Base-by-base conservation (phyloP, 2,888 invertebrate species). In the Euzetes globulus region DNA sequence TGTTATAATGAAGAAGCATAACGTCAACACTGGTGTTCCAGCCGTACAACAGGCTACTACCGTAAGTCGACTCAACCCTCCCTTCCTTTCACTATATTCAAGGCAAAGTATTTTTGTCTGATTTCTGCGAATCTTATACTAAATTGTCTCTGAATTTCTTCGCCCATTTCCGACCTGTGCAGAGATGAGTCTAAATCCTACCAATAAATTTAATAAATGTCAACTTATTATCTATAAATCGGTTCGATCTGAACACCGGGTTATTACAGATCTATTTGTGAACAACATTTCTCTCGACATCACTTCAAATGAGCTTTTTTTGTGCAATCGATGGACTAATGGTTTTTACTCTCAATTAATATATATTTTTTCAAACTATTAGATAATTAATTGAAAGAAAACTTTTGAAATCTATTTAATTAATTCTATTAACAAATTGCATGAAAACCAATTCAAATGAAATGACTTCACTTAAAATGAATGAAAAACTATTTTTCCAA, bases 1-100 rank as follows among this genome's bases (percentile, higher is more conserved):
- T 13, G 71, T 71, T 50, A 71, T 74, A n/a, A 74, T 74, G 58
- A 74, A 71, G 58, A 74, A 74, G 33, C 71, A 74, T 19, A 27
- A 27, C 70, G 70, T 70, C 15, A 70, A 70, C 27, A 70, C 70
- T 47, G 70, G 70, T 33, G 37, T 65, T 65, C 33, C 63, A 2
- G 58, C 25, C 29, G n/a, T 19, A n/a, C 70, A 70, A 22, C 70
- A 41, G 25, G 41, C 68, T 5, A 45, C 45, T n/a, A 70, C 70
- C 3, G 70, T 70, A 70, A 45, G 70, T 22, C 9, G 11, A 50
- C 41, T 65, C 19, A 55, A 22, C 55, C 7, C 4, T 55, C 25
- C 55, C 11, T 13, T 47, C 13, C 5, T n/a, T n/a, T 19, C 19
- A 19, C 13, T 50, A 25, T 22, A n/a, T 52, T 11, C 5, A 52